Percentiles rank a stretch among this genome's conserved stretches.
Evolutionary conservation across 1,140 invertebrate genomes (phyloP).

Genomic region (Calycopis cecrops): DNA sequence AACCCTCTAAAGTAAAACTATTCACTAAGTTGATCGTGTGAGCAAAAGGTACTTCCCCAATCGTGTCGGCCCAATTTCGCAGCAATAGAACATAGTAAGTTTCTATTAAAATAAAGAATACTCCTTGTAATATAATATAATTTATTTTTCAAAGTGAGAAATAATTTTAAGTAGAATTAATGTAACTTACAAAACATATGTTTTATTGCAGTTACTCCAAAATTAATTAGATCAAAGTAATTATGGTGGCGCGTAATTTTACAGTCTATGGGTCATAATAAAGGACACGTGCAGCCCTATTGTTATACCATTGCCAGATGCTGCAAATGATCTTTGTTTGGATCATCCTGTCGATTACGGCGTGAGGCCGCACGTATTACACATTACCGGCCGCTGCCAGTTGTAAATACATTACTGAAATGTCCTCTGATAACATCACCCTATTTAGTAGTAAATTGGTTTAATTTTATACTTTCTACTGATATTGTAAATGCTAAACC

Average conservation of each 20-base stretch:
- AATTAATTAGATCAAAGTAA: background rate
- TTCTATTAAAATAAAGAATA: too few species aligned
- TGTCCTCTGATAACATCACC: too few species aligned
- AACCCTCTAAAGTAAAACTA: too few species aligned
- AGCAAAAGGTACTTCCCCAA: too few species aligned
- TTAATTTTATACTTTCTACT: too few species aligned
- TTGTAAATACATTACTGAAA: background rate
- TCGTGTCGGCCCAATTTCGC: too few species aligned
- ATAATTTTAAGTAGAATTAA: background rate
- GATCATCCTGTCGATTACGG: background rate
- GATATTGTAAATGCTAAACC: too few species aligned
- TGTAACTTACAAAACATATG: slow-evolving; percentile 2
- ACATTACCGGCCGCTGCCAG: background rate
- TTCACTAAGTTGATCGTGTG: too few species aligned
- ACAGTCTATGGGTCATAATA: slow-evolving; percentile 8
- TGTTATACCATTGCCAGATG: slow-evolving; percentile 24
- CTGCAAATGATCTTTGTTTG: slow-evolving; percentile 12
- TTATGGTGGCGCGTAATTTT: slow-evolving; percentile 3
- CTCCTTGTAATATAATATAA: too few species aligned
- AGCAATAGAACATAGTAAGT: too few species aligned
- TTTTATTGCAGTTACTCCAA: background rate
- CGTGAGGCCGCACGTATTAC: background rate
- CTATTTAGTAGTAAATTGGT: too few species aligned
- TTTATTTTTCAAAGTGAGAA: background rate
- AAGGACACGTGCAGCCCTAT: slow-evolving; percentile 20